Evolutionary conservation across 92 coral and sea anemone species (phyloP), one percentile per base, ranked within the genome.

Genomic region (Heteractis magnifica): DNA sequence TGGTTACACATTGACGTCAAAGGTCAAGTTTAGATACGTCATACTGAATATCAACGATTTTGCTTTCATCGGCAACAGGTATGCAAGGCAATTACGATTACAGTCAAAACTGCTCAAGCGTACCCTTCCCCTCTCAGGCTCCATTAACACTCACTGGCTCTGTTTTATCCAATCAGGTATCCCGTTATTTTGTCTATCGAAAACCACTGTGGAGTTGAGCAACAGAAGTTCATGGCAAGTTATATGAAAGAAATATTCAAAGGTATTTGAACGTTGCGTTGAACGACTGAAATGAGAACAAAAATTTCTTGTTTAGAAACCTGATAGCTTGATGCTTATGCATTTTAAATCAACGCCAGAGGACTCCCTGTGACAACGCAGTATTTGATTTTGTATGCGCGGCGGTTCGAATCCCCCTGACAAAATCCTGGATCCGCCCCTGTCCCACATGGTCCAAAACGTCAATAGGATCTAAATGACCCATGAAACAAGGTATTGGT

Each of bases 1-100:
- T 55, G 97, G 97, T 26, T 91, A 93, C 77, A 93, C 97, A 71
- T 53, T 93, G 90, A 93, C 97, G 51, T 91, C 97, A 10, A 93
- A 91, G 86, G 94, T 93, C 81, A 93, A 93, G 52, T 93, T 93
- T 75, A 92, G 97, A 41, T 91, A 87, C 80, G 88, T 93, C 73
- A 93, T 93, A 18, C 92, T 93, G 70, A 93, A 93, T 65, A 93
- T 93, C 81, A 93, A 93, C 88, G 97, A 93, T 55, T 93, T 89
- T 84, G 97, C 94, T 56, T 93, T 93, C 77, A 76, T 90, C 10
- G 82, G 79, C 52, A 93, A 93, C 93, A 93, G 90, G 97, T 93
- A 86, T 53, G 88, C 3, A 15, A 82, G 8, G 4, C 60, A 20
- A 15, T 26, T 48, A 20, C 8, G 10, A 49, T 26, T 50, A 75